These are phyloP conservation scores for Drosophila kepulauana DNA, from an alignment of 1,140 invertebrate genomes.

Conservation along the genomic window DNA sequence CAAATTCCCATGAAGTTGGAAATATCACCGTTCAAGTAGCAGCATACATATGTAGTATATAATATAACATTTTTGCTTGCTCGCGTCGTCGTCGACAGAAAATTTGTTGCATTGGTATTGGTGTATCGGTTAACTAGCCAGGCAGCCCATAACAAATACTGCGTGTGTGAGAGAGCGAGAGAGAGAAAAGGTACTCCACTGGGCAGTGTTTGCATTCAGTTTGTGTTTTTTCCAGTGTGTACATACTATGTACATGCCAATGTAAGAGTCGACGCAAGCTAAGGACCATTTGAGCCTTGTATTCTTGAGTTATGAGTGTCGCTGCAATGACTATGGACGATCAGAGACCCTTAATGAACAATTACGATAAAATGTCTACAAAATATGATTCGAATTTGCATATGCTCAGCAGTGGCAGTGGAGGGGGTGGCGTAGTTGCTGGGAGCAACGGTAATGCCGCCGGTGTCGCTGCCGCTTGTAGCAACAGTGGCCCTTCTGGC, in stretches of 20 bases:
- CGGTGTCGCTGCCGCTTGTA: constrained; percentile 37
- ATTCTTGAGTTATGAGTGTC: constrained; percentile 80
- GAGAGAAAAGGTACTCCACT: constrained; percentile 48
- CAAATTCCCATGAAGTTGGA: constrained; percentile 51
- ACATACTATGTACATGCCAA: constrained; percentile 30
- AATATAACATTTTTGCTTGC: constrained; percentile 44
- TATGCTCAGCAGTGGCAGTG: constrained; percentile 49
- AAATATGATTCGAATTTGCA: constrained; percentile 82
- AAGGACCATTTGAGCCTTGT: constrained; percentile 52
- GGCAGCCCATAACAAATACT: constrained; percentile 29
- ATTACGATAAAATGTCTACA: constrained; percentile 83
- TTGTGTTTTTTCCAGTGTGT: constrained; percentile 52
- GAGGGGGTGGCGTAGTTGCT: constrained; percentile 38
- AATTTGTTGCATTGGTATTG: constrained; percentile 47
- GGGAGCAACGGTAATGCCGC: constrained; percentile 24
- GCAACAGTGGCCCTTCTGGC: constrained; percentile 55
- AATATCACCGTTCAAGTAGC: constrained; percentile 54
- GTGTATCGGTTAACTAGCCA: constrained; percentile 52
- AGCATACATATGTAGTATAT: constrained; percentile 19
- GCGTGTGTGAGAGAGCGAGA: constrained; percentile 43
- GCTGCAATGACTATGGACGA: constrained; percentile 85
- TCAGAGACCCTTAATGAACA: constrained; percentile 85
- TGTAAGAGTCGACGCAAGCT: constrained; percentile 51
- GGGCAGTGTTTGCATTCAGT: constrained; percentile 24
- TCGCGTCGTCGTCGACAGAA: constrained; percentile 63